Conservation (phyloP, 2,113 vertebrate species). For the human region DNA sequence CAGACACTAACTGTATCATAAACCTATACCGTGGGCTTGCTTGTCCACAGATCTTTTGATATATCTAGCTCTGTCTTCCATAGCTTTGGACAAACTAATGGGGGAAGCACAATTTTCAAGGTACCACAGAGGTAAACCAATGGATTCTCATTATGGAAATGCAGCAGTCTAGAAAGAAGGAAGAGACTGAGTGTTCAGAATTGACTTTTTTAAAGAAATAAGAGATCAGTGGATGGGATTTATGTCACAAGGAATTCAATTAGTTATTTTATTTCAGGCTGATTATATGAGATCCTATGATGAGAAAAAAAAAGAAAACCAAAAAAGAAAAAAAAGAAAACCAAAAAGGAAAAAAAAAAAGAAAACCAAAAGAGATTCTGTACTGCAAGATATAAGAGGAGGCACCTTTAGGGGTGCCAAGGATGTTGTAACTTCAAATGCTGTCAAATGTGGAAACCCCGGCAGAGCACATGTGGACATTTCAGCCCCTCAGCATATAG, state of each 20-base stretch:
- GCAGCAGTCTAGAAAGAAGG: background rate
- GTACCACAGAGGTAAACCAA: background rate
- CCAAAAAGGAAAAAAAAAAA: background rate
- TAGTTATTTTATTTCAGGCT: background rate
- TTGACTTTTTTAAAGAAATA: background rate
- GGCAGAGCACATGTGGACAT: background rate
- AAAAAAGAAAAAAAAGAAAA: background rate
- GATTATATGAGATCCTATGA: background rate
- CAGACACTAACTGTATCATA: background rate
- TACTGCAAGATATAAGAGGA: background rate
- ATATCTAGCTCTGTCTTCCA: background rate
- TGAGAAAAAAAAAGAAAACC: background rate
- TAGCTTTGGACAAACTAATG: background rate
- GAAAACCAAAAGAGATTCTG: background rate
- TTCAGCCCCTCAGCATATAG: background rate
- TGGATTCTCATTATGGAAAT: background rate
- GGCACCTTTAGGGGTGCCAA: background rate
- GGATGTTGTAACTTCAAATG: background rate
- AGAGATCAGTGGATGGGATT: background rate
- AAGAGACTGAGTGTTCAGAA: background rate
- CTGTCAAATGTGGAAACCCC: background rate
- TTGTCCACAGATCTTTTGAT: background rate
- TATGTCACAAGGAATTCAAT: too few species aligned
- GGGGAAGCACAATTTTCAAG: background rate
- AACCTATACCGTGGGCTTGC: background rate